Base-by-base conservation (phyloP, 2,888 invertebrate species). In the Cantharis flavilabris region DNA sequence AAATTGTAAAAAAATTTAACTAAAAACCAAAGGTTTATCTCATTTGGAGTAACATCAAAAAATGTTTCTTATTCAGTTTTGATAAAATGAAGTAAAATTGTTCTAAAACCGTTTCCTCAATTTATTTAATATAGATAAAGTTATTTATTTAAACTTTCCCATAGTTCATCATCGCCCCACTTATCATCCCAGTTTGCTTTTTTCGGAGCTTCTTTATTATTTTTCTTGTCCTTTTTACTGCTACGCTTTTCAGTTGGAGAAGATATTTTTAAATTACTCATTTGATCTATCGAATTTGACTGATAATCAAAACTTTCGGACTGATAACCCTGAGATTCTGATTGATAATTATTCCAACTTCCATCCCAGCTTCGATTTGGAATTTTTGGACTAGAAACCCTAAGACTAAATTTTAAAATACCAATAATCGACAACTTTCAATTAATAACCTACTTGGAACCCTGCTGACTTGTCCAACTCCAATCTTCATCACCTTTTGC, bases 61-160 rank as follows among this genome's bases (percentile, higher is more conserved):
- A 49, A n/a, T 49, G 7, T 13, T 49, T 26, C 26, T 26, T 7
- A 5, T 49, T n/a, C 49, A 7, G 7, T 49, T 13, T 49, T n/a
- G n/a, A 49, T 49, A 49, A 49, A 49, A 49, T 49, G 7, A 49
- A n/a, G 13, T 49, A 49, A 49, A 49, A 49, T 49, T 49, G 49
- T 49, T 49, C 49, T 49, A 49, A 33, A 49, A n/a, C 49, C n/a
- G n/a, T 49, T 49, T 49, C n/a, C 49, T 33, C 49, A 49, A 49
- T 49, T 49, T n/a, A 49, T 49, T 49, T 49, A 49, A 49, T n/a
- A 49, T 49, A 49, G n/a, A 49, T n/a, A 14, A 71, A 73, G 75
- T 91, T 88, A 93, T 83, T 91, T 90, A 87, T 91, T 92, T 80
- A 92, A 86, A 85, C 91, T 89, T 83, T 91, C 90, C 92, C 92